A percentile compares a stretch with the other conserved stretches of the same genome.
phyloP scores from a whole-genome alignment of 2,113 vertebrate species.

The Tychaedon coryphoeus region DNA sequence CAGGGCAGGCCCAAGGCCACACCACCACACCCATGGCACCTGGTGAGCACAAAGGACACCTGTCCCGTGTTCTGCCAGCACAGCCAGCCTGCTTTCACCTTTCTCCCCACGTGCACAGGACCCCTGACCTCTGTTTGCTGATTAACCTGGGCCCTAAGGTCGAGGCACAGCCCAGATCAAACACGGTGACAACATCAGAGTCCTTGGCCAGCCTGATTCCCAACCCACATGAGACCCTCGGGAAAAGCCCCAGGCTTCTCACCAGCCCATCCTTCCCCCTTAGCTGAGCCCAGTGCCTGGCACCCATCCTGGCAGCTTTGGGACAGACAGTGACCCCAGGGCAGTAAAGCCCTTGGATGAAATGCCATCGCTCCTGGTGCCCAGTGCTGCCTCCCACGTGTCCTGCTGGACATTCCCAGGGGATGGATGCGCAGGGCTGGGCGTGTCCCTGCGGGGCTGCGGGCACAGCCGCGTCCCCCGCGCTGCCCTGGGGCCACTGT shows the following conservation, averaged over 20 bases:
- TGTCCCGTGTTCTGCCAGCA: background rate
- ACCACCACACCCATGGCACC: fast-evolving
- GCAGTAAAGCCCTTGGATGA: background rate
- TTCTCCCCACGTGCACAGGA: fast-evolving
- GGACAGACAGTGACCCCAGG: background rate
- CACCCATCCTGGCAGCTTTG: fast-evolving
- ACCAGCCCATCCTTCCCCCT: fast-evolving
- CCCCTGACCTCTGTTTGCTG: background rate
- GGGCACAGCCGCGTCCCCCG: fast-evolving
- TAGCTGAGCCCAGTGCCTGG: fast-evolving
- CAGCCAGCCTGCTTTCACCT: fast-evolving
- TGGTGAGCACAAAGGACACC: fast-evolving
- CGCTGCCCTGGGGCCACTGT: fast-evolving
- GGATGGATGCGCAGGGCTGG: too few species aligned
- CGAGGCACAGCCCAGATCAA: background rate
- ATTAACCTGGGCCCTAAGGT: background rate
- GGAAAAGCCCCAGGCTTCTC: background rate
- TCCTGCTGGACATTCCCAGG: fast-evolving
- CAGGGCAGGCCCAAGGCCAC: fast-evolving
- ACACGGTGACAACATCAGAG: background rate
- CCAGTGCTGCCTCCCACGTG: fast-evolving
- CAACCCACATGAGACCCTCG: fast-evolving
- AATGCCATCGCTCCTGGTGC: background rate
- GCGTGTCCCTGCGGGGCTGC: background rate
- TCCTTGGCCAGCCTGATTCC: background rate